These are phyloP conservation scores for Aethes cnicana DNA, from an alignment of 2,888 invertebrate species.

Conservation along the genomic window DNA sequence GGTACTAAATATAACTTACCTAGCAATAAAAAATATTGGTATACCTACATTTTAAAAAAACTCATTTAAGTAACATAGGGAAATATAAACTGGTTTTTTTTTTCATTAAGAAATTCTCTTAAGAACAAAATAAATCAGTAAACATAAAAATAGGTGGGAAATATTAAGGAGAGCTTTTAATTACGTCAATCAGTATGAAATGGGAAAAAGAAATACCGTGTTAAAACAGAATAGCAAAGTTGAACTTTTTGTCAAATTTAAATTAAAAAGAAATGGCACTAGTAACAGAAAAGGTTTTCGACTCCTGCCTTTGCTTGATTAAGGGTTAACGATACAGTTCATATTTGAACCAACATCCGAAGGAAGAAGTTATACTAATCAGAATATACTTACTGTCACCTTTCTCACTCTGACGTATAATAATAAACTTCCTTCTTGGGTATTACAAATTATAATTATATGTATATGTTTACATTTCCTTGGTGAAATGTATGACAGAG, in stretches of 20 bases:
- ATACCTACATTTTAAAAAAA: conserved; percentile 19
- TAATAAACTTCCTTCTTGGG: too few relatives aligned
- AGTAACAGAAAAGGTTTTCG: conserved; percentile 9
- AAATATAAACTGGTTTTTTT: background rate
- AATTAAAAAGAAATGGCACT: conserved; percentile 5
- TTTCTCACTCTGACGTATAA: background rate
- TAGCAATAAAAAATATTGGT: conserved; percentile 25
- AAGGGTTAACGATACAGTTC: conserved; percentile 10
- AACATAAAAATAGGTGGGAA: conserved; percentile 26
- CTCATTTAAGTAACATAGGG: conserved; percentile 1
- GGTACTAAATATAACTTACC: conserved; percentile 20
- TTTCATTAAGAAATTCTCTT: conserved; percentile 9
- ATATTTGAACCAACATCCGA: too few relatives aligned
- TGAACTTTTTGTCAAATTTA: background rate
- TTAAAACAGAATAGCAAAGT: background rate
- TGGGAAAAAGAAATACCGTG: background rate
- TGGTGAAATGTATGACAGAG: conserved; percentile 88
- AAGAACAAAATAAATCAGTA: conserved; percentile 10
- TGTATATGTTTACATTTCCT: conserved; percentile 81
- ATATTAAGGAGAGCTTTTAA: conserved; percentile 19
- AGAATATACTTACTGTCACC: too few relatives aligned
- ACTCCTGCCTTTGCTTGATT: conserved; percentile 15
- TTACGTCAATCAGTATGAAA: conserved; percentile 8
- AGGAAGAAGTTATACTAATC: too few relatives aligned
- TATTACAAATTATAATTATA: background rate